Evolutionary conservation across 2,113 vertebrate species (phyloP), one percentile per base, ranked within the genome.

Genomic region (Dipodomys ordii): DNA sequence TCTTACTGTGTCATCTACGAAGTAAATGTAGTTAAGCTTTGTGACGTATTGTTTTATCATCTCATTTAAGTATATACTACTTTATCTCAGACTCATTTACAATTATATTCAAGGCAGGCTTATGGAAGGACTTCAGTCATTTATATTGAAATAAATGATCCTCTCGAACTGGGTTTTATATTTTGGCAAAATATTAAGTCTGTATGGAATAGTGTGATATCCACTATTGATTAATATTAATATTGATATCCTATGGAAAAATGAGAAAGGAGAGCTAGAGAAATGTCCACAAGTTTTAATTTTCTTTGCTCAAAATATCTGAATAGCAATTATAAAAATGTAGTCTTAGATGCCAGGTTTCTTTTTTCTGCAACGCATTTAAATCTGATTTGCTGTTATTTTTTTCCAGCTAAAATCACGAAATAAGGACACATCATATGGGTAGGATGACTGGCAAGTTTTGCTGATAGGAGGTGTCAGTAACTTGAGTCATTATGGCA

Each of bases 221-320:
- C 2, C 60, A 89, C 15, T 67, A 65, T 80, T 76, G 71, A 79
- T 49, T 65, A 64, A 30, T 79, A 4, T 77, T 57, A 82, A 79
- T 69, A 92, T 65, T 67, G 67, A 86, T 74, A 28, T 71, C 25
- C 78, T 64, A 39, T 57, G 7, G 8, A 64, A 64, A 0, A 6
- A 71, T 64, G 74, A 72, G 13, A 28, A 18, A 67, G 60, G 3
- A 68, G 0, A 6, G 9, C 49, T 72, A 83, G 0, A 90, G 22
- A 76, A 76, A 79, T 73, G 25, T 46, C 67, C 6, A 19, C 4
- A 72, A 65, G 30, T 39, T 72, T 81, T 87, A 44, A 10, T n/a
- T 93, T 85, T 25, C n/a, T 53, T 92, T 71, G 6, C 67, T 93
- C 77, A 2, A 28, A 65, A 71, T 90, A 86, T 57, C 22, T 79